These are phyloP conservation scores for Hassar affinis DNA, from an alignment of 2,113 vertebrate species.

Conservation along the genomic window DNA sequence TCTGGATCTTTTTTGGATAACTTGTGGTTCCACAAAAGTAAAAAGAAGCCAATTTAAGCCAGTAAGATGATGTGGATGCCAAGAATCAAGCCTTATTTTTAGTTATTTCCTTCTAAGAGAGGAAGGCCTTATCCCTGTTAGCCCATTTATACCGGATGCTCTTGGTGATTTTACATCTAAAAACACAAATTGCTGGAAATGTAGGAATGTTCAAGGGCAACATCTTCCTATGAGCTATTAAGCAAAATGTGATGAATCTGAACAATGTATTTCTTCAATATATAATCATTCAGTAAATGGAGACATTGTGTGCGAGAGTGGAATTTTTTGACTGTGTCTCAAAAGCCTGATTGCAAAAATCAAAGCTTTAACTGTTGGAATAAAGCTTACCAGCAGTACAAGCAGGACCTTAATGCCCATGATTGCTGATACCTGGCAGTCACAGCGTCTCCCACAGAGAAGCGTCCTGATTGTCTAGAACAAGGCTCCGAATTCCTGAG, in stretches of 20 bases:
- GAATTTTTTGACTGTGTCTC: slow-evolving; percentile 27
- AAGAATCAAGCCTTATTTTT: neutral
- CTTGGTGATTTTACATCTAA: neutral
- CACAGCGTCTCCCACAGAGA: slow-evolving; percentile 46
- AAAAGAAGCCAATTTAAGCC: neutral
- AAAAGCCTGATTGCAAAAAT: slow-evolving; percentile 56
- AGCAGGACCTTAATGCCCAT: slow-evolving; percentile 53
- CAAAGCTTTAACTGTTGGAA: slow-evolving; percentile 47
- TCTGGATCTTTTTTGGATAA: neutral
- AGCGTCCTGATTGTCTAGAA: slow-evolving; percentile 54
- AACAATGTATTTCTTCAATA: slow-evolving; percentile 19
- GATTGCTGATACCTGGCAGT: slow-evolving; percentile 51
- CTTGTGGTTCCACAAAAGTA: neutral
- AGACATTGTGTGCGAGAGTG: slow-evolving; percentile 48
- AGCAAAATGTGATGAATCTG: neutral
- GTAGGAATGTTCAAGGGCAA: neutral
- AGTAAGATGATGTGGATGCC: neutral
- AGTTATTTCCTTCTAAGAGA: neutral
- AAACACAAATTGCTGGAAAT: neutral
- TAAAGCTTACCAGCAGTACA: slow-evolving; percentile 48
- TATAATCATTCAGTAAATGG: neutral
- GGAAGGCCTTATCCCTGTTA: neutral
- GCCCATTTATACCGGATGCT: neutral
- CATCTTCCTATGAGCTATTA: neutral
- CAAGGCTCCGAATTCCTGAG: slow-evolving; percentile 36